Evolutionary conservation across 2,888 invertebrate genomes (phyloP).

Genomic region (Ernsta delagoae): DNA sequence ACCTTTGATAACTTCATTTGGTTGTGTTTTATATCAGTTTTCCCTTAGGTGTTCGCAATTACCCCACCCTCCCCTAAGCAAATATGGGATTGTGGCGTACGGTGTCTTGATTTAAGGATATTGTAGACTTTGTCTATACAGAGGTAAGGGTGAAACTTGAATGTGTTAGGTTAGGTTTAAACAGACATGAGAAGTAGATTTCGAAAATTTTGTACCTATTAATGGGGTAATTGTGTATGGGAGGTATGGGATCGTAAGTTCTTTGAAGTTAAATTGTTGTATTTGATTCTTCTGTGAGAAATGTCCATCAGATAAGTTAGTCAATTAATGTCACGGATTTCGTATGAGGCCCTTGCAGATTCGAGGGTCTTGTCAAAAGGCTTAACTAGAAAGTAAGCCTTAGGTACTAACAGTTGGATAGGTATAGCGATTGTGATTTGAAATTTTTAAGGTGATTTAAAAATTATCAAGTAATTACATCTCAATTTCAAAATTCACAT

Average conservation of each 20-base stretch:
- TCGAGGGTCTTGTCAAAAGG: no score
- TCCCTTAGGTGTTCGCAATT: no score
- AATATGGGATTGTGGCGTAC: constrained; percentile 68
- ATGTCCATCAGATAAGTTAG: background rate
- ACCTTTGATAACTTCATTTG: no score
- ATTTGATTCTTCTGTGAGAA: constrained; percentile 16
- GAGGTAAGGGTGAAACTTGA: constrained; percentile 12
- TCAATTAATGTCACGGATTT: background rate
- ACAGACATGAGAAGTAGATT: constrained; percentile 4
- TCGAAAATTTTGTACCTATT: constrained; percentile 4
- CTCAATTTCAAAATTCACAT: no score
- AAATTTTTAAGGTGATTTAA: no score
- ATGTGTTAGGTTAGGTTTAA: background rate
- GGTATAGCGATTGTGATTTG: no score
- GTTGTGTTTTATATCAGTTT: no score
- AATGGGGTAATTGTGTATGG: constrained; percentile 20
- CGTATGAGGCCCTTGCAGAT: no score
- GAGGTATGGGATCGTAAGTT: constrained; percentile 28
- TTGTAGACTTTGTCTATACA: background rate
- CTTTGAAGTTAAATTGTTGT: constrained; percentile 20
- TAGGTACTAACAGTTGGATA: no score
- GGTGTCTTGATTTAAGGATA: constrained; percentile 17
- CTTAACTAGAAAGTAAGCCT: no score
- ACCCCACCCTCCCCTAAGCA: no score
- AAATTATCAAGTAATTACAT: no score